Evolutionary conservation across 2,113 vertebrate genomes (phyloP).

Genomic region (Phalacrocorax carbo): DNA sequence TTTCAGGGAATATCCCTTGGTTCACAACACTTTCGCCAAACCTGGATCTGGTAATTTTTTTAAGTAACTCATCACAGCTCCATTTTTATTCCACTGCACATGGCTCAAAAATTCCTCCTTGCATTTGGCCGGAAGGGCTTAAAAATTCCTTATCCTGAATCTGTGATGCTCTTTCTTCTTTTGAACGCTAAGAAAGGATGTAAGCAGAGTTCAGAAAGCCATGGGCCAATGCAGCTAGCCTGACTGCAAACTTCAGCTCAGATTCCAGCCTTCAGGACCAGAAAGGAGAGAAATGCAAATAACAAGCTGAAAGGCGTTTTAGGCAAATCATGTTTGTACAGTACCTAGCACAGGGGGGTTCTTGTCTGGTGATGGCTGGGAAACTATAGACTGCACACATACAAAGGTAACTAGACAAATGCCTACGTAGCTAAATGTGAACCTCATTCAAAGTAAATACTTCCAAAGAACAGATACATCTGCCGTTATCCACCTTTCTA

Average conservation of each 20-base stretch:
- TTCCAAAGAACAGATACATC: neutral
- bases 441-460: neutral
- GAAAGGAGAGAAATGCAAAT: conserved; percentile 6
- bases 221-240: neutral
- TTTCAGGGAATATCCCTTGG: neutral
- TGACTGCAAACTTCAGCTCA: neutral
- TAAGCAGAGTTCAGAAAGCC: neutral
- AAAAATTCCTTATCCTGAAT: neutral
- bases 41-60: neutral
- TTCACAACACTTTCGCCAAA: neutral
- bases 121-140: neutral
- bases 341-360: neutral
- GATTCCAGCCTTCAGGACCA: neutral
- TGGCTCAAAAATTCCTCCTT: neutral
- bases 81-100: neutral
- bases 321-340: neutral
- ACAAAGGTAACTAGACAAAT: neutral
- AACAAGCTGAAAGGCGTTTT: neutral
- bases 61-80: neutral
- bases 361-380: neutral
- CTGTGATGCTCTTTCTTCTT: neutral
- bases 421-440: neutral
- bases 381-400: neutral
- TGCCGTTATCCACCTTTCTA: neutral
- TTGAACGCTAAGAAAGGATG: neutral